Conservation (phyloP, 1,140 invertebrate species). For the Latrodectus geometricus region DNA sequence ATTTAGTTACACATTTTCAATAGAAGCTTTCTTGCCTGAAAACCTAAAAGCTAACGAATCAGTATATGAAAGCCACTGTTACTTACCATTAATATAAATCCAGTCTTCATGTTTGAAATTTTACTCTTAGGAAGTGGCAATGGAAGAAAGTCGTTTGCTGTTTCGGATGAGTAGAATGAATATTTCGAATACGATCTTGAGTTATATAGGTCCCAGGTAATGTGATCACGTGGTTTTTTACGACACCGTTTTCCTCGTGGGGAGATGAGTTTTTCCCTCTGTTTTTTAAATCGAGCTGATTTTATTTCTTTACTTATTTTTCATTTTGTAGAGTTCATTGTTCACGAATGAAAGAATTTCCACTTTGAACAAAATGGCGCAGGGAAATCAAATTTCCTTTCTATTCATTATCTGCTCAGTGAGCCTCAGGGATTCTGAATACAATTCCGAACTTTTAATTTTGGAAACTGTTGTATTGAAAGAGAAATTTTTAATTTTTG, state of each 20-base stretch:
- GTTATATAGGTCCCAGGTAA: constrained; percentile 27
- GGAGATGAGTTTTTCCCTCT: constrained; percentile 19
- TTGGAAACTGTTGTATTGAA: too few relatives aligned
- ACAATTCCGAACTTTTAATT: too few relatives aligned
- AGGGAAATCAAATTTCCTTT: constrained; percentile 23
- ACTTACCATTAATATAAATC: neutral
- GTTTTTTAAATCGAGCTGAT: constrained; percentile 15
- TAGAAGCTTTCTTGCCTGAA: too few relatives aligned
- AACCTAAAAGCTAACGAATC: too few relatives aligned
- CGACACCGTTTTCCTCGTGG: constrained; percentile 34
- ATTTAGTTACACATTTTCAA: too few relatives aligned
- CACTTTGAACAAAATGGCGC: constrained; percentile 7
- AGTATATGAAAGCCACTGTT: neutral
- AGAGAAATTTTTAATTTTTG: too few relatives aligned
- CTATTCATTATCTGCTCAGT: too few relatives aligned
- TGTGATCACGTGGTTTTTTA: constrained; percentile 8
- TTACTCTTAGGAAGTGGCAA: neutral
- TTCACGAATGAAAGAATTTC: constrained; percentile 44
- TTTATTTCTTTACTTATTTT: constrained; percentile 5
- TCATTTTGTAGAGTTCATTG: constrained; percentile 26
- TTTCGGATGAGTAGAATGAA: constrained; percentile 14
- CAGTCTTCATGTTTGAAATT: neutral
- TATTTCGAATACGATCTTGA: neutral
- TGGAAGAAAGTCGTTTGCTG: neutral
- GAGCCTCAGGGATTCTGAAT: too few relatives aligned